Evolutionary conservation across 2,888 invertebrate genomes (phyloP).

Genomic region (Halocaridina rubra): DNA sequence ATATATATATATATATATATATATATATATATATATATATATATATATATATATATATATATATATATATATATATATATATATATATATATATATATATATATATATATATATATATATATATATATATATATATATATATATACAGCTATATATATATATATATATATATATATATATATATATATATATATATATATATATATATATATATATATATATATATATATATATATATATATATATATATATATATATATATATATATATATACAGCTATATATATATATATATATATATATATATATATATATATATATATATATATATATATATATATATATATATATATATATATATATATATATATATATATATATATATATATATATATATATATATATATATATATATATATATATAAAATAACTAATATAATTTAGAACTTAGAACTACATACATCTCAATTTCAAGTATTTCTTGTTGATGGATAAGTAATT

Average conservation of each 20-base stretch:
- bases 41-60: too few relatives aligned
- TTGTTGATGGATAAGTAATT: too few relatives aligned
- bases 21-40: too few relatives aligned
- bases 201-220: not conserved
- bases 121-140: not conserved
- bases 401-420: not conserved
- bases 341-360: constrained; percentile 8
- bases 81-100: not conserved
- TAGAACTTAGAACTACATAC: too few relatives aligned
- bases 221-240: constrained; percentile 3
- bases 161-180: not conserved
- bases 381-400: constrained; percentile 8
- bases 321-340: not conserved
- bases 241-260: constrained; percentile 2
- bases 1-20: too few relatives aligned
- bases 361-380: constrained; percentile 8
- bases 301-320: constrained; percentile 5
- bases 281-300: not conserved
- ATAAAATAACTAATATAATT: not conserved
- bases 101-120: not conserved
- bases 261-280: not conserved
- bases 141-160: not conserved
- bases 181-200: not conserved
- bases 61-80: not conserved
- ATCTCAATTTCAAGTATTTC: too few relatives aligned